These are phyloP conservation scores for Gryllus bimaculatus DNA, from an alignment of 1,140 invertebrate genomes.

Conservation along the genomic window DNA sequence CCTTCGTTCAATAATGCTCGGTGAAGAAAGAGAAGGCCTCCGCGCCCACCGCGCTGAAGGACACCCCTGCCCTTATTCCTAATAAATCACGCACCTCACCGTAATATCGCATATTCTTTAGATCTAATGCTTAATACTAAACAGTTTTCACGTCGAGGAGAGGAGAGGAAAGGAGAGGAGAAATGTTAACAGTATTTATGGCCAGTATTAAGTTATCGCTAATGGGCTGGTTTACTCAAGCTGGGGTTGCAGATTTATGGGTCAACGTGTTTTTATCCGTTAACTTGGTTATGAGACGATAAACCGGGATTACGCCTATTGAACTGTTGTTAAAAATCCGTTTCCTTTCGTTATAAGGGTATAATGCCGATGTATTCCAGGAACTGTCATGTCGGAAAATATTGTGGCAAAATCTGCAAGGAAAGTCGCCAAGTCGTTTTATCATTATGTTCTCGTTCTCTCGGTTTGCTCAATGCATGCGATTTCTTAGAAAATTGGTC, in stretches of 20 bases:
- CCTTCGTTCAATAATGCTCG: neutral
- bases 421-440: too few species aligned
- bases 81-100: neutral
- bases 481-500: too few species aligned
- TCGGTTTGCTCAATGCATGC: too few species aligned
- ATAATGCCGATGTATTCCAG: too few species aligned
- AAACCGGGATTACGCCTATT: neutral
- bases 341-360: too few species aligned
- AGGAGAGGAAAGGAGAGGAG: neutral
- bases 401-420: too few species aligned
- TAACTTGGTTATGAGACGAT: neutral
- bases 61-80: neutral
- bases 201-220: neutral
- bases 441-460: too few species aligned
- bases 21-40: neutral
- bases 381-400: too few species aligned
- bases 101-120: slow-evolving; percentile 1
- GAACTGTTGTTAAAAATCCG: neutral
- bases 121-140: neutral
- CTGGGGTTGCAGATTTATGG: neutral
- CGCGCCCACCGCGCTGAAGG: neutral
- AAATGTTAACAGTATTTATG: neutral
- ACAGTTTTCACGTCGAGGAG: neutral
- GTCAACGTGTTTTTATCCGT: neutral
- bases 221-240: neutral